phyloP scores from a whole-genome alignment of 2,888 invertebrate species.

The Uloborus plumipes region DNA sequence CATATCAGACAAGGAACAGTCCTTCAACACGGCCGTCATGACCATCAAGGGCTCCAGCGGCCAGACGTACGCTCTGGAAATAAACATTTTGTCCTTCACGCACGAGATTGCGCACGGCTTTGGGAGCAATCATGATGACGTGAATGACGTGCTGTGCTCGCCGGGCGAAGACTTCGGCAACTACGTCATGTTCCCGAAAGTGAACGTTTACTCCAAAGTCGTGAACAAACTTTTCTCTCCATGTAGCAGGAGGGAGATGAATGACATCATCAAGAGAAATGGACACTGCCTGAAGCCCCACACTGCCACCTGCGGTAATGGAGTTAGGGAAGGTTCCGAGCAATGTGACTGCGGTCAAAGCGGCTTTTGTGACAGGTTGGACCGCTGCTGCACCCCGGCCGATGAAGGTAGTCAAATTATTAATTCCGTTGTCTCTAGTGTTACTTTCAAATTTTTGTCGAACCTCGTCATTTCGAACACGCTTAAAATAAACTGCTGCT shows the following conservation, averaged over 20 bases:
- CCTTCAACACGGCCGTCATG: conserved; percentile 43
- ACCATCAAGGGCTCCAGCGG: background rate
- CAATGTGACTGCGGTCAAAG: conserved; percentile 62
- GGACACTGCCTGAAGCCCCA: conserved; percentile 30
- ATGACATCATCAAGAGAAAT: conserved; percentile 12
- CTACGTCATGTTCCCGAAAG: conserved; percentile 54
- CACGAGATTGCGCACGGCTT: conserved; percentile 64
- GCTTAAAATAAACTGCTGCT: no score
- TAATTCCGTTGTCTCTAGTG: no score
- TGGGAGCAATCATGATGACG: conserved; percentile 58
- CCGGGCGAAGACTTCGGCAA: conserved; percentile 36
- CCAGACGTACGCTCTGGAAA: conserved; percentile 20
- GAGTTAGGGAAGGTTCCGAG: conserved; percentile 51
- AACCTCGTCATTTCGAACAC: no score
- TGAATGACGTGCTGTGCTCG: conserved; percentile 26
- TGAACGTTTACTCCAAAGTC: background rate
- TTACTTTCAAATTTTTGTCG: no score
- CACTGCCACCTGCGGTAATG: conserved; percentile 42
- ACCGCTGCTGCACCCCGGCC: conserved; percentile 53
- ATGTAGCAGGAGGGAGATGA: conserved; percentile 41
- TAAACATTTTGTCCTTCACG: conserved; percentile 42
- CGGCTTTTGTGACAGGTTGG: conserved; percentile 77
- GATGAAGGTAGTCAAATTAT: no score
- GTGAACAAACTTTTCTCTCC: conserved; percentile 56
- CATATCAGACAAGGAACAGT: background rate